A percentile compares a stretch with the other conserved stretches of the same genome.
Conservation (phyloP, 2,888 invertebrate species). For the Rhabditophanes sp. region DNA sequence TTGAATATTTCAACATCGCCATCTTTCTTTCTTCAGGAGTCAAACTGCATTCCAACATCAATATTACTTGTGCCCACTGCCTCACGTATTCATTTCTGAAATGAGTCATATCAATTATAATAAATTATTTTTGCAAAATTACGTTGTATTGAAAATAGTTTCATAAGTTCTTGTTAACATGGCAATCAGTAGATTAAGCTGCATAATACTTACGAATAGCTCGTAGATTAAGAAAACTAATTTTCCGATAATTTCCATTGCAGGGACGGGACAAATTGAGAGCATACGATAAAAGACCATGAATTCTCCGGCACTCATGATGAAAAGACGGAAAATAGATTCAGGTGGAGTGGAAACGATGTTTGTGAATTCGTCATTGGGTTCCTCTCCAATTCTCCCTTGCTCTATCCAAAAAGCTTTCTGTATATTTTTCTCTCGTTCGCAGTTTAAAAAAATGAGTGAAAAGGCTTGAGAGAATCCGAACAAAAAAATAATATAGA, state of each 20-base stretch:
- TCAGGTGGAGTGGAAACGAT: conserved; percentile 59
- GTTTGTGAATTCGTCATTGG: conserved; percentile 6
- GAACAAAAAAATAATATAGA: conserved; percentile 88
- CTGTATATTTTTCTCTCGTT: conserved; percentile 5
- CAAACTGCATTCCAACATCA: conserved; percentile 91
- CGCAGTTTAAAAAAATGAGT: conserved; percentile 48
- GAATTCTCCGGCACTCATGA: conserved; percentile 92
- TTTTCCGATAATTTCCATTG: conserved; percentile 3
- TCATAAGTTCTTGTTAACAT: conserved; percentile 99
- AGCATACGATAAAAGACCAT: conserved; percentile 82
- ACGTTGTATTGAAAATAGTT: conserved; percentile 84
- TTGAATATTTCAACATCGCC: conserved; percentile 75
- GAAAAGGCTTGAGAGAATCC: conserved; percentile 67
- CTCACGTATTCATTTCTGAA: conserved; percentile 10
- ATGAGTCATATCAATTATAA: conserved; percentile 51
- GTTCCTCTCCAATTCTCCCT: conserved; percentile 1
- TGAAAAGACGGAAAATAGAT: conserved; percentile 88
- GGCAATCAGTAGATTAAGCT: conserved; percentile 94
- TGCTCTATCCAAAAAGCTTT: too few species aligned
- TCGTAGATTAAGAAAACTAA: conserved; percentile 81
- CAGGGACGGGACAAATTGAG: conserved; percentile 2
- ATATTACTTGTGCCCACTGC: conserved; percentile 88
- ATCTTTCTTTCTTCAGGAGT: conserved; percentile 68
- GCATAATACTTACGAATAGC: conserved; percentile 79
- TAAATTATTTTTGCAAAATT: too few species aligned